Evolutionary conservation across 2,888 invertebrate species (phyloP), one percentile per base, ranked within the genome.

Genomic region (Pyralis farinalis): DNA sequence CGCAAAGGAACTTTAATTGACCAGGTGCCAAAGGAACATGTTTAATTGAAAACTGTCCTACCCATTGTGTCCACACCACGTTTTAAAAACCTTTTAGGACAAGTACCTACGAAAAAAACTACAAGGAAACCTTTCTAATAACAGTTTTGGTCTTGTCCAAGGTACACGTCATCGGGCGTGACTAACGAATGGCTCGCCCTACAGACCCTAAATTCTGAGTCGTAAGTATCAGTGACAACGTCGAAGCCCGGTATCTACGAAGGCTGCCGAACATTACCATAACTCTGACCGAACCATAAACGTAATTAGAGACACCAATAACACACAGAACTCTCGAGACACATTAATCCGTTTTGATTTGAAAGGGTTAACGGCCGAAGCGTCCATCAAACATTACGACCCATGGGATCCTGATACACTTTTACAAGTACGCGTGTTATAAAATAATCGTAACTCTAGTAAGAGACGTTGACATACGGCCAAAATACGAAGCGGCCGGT

Each of bases 181-280:
- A 85, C 84, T 79, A 87, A 88, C 85, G 87, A 88, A 87, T 88
- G 88, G 88, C 86, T 88, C 86, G 88, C 87, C 81, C 88, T 88
- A 80, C 88, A 88, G 85, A 86, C 85, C 86, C 85, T 88, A 73
- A 87, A 86, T 87, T 80, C 87, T 65, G 85, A 88, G 84, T 83
- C 87, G 88, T 88, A 88, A 88, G 88, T 88, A 88, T 87, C 83
- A 81, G 68, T 71, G 75, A 73, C 68, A 60, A 56, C 75, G 63
- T 58, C 64, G 66, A 57, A 55, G 68, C 67, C 66, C 67, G 65
- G 65, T 71, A 73, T 75, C 83, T 65, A 68, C 81, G 73, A 67
- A 73, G 67, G 70, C 76, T 77, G 73, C 78, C 72, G 75, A 70
- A 80, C 84, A 84, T 82, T 82, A 84, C 72, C 80, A 81, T 87